phyloP scores from a whole-genome alignment of 1,140 invertebrate genomes.

The Drosophila asahinai region DNA sequence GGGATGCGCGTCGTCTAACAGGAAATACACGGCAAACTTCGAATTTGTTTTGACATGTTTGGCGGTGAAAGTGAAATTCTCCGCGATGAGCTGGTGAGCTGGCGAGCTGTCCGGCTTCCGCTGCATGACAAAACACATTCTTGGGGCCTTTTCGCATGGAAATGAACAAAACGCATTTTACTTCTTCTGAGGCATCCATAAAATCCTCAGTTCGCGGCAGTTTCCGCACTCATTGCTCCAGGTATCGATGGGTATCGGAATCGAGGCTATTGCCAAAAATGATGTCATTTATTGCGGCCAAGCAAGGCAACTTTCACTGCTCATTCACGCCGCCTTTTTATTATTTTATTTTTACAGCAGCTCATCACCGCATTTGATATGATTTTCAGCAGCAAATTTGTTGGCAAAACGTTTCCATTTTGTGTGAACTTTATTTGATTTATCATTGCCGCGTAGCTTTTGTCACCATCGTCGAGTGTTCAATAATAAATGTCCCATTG shows the following conservation, averaged over 20 bases:
- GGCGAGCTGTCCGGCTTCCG: slow-evolving; percentile 51
- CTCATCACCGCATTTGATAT: slow-evolving; percentile 55
- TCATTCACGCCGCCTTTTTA: slow-evolving; percentile 41
- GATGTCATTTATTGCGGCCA: slow-evolving; percentile 79
- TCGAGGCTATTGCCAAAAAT: slow-evolving; percentile 65
- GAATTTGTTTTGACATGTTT: slow-evolving; percentile 83
- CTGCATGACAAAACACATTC: slow-evolving; percentile 66
- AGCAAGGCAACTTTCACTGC: slow-evolving; percentile 72
- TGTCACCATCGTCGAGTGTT: slow-evolving; percentile 17
- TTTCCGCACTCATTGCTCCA: slow-evolving; percentile 28
- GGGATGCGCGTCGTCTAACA: slow-evolving; percentile 65
- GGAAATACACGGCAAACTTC: slow-evolving; percentile 75
- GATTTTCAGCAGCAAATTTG: slow-evolving; percentile 45
- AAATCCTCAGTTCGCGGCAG: slow-evolving; percentile 17
- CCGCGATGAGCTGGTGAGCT: slow-evolving; percentile 14
- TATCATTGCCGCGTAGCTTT: slow-evolving; percentile 13
- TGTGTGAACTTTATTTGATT: slow-evolving; percentile 19
- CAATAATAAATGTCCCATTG: slow-evolving; percentile 36
- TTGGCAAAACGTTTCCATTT: slow-evolving; percentile 37
- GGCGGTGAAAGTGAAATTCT: slow-evolving; percentile 83
- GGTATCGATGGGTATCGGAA: slow-evolving; percentile 38
- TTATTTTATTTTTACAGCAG: slow-evolving; percentile 6
- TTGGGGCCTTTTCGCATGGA: slow-evolving; percentile 53
- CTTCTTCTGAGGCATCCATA: slow-evolving; percentile 28
- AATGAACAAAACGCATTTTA: slow-evolving; percentile 47